Evolutionary conservation across 2,888 invertebrate species (phyloP).

Genomic region (Sphaerophoria taeniata): DNA sequence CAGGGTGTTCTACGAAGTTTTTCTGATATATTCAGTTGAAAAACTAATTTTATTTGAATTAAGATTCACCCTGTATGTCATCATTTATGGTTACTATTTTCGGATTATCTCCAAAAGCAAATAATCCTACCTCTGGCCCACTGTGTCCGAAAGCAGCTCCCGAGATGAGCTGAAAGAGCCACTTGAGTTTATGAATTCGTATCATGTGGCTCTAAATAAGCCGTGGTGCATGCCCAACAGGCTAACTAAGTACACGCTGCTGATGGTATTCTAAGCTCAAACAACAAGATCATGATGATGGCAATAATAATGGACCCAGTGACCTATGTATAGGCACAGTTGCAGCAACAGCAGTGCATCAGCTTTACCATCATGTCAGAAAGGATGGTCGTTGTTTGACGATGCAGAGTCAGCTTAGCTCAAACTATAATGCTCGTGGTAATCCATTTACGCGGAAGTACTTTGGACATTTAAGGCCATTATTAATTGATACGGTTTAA

Average conservation of each 20-base stretch:
- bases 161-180: conserved; percentile 31
- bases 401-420: conserved; percentile 42
- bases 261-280: conserved; percentile 6
- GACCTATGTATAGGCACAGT: conserved; percentile 16
- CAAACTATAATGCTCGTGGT: conserved; percentile 53
- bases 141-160: conserved; percentile 47
- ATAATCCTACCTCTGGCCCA: conserved; percentile 44
- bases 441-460: conserved; percentile 74
- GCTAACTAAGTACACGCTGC: conserved; percentile 59
- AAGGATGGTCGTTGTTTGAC: conserved; percentile 7
- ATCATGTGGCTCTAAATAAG: conserved; percentile 11
- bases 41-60: too few species aligned
- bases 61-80: conserved; percentile 6
- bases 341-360: conserved; percentile 24
- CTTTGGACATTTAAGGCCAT: conserved; percentile 72
- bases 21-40: too few species aligned
- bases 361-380: not conserved
- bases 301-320: conserved; percentile 48
- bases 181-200: conserved; percentile 19
- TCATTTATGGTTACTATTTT: conserved; percentile 10
- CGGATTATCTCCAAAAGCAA: conserved; percentile 43
- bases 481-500: conserved; percentile 74
- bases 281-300: conserved; percentile 50
- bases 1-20: too few species aligned
- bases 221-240: conserved; percentile 39